Evolutionary conservation across 53 echinoderm and acorn worm species (phyloP).

Genomic region (Pentamera pediparva): DNA sequence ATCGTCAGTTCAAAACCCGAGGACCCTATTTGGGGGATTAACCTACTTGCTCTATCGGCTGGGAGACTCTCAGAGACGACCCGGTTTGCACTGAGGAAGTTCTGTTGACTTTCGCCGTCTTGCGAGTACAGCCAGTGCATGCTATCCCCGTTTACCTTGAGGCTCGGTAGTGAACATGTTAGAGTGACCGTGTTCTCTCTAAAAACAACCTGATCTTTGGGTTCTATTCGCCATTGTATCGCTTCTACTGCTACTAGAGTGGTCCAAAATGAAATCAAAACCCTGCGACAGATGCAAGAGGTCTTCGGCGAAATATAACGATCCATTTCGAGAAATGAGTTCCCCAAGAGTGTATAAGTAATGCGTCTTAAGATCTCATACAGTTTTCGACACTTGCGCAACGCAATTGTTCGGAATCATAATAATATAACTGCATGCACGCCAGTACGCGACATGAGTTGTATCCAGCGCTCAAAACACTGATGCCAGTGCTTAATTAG

Average conservation of each 20-base stretch:
- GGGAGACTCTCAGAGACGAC: slow-evolving; percentile 21
- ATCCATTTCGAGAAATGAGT: too few species aligned
- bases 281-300: too few species aligned
- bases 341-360: too few species aligned
- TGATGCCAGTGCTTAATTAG: too few species aligned
- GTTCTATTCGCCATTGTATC: slow-evolving; percentile 38
- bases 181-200: slow-evolving; percentile 44
- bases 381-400: too few species aligned
- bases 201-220: slow-evolving; percentile 40
- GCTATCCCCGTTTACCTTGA: slow-evolving; percentile 25
- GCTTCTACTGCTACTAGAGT: background rate
- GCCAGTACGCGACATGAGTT: too few species aligned
- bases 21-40: slow-evolving; percentile 8
- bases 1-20: slow-evolving; percentile 38
- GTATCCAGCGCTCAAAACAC: too few species aligned
- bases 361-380: too few species aligned
- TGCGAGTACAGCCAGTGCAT: slow-evolving; percentile 51
- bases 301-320: too few species aligned
- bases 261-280: slow-evolving; percentile 4
- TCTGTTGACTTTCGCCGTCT: slow-evolving; percentile 26
- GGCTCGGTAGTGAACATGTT: slow-evolving; percentile 38
- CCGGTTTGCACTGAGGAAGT: slow-evolving; percentile 44
- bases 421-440: too few species aligned
- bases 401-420: too few species aligned
- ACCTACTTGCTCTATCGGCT: slow-evolving; percentile 27